Conservation (phyloP, 2,797 vertebrate species). For the Scomberomorus guttatus region DNA sequence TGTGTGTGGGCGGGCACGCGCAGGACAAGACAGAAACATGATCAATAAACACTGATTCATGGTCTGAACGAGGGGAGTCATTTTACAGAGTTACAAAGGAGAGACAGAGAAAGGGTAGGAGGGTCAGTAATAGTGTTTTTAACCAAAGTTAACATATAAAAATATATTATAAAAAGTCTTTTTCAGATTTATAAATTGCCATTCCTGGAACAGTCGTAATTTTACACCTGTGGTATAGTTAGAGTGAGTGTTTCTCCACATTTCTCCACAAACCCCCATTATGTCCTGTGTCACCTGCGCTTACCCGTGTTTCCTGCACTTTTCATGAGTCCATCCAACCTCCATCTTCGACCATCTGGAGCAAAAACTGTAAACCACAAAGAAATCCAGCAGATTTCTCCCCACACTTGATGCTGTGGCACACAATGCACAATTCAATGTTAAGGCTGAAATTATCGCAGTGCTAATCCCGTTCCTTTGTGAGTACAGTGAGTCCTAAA, state of each 20-base stretch:
- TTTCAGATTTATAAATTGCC: not conserved
- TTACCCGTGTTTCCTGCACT: not conserved
- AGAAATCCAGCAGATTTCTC: too few species aligned
- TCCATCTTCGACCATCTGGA: not conserved
- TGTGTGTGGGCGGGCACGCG: conserved; percentile 22
- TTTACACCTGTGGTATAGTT: not conserved
- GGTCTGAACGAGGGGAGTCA: conserved; percentile 26
- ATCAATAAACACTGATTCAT: conserved; percentile 74
- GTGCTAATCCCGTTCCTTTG: too few species aligned
- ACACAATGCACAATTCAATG: too few species aligned
- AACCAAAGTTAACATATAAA: not conserved
- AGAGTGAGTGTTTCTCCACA: too few species aligned
- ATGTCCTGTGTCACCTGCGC: not conserved
- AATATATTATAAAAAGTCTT: not conserved
- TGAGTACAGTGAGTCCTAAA: too few species aligned
- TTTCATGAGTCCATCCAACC: not conserved
- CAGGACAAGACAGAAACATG: conserved; percentile 51
- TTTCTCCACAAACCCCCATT: not conserved
- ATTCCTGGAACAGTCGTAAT: too few species aligned
- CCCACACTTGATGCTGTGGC: too few species aligned
- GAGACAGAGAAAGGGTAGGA: not conserved
- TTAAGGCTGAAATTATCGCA: too few species aligned
- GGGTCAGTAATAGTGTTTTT: not conserved
- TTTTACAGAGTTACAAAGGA: conserved; percentile 31
- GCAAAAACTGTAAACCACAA: too few species aligned